Conservation (phyloP, 1,140 invertebrate species). For the Brachionus koreanus region DNA sequence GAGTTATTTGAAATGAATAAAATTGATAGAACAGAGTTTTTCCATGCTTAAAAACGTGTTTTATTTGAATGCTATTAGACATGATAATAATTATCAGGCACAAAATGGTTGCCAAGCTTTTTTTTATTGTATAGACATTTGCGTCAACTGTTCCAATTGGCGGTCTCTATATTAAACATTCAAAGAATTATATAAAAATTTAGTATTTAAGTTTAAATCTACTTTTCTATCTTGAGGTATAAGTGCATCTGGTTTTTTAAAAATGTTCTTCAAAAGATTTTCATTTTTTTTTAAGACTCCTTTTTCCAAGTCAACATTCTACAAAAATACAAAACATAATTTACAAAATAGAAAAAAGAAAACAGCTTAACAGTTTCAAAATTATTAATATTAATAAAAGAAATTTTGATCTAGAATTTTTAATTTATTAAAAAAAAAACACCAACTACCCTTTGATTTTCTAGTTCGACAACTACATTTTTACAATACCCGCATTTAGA, state of each 20-base stretch:
- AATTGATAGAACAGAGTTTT: slow-evolving; percentile 28
- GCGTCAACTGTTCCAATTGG: neutral
- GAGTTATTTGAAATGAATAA: slow-evolving; percentile 14
- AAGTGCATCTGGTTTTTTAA: slow-evolving; percentile 29
- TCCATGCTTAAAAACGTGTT: slow-evolving; percentile 10
- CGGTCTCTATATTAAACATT: neutral
- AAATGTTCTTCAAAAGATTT: neutral
- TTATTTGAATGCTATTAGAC: slow-evolving; percentile 41
- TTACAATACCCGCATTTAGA: slow-evolving; percentile 15
- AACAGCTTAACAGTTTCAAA: no score
- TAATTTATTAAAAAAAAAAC: neutral
- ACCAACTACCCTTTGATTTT: neutral
- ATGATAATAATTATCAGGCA: slow-evolving; percentile 41
- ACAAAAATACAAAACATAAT: no score
- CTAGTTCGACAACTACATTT: neutral
- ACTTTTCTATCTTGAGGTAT: slow-evolving; percentile 17
- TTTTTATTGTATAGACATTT: slow-evolving; percentile 38
- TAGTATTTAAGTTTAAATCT: neutral
- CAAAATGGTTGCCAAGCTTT: neutral
- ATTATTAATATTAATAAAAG: no score
- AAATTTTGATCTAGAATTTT: neutral
- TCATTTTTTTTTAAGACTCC: neutral
- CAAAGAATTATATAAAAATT: neutral
- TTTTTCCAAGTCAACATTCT: neutral
- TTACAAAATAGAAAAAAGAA: no score